A percentile compares a stretch with the other conserved stretches of the same genome.
Evolutionary conservation across 2,797 vertebrate genomes (phyloP).

Genomic region (Hephaestus fuliginosus): DNA sequence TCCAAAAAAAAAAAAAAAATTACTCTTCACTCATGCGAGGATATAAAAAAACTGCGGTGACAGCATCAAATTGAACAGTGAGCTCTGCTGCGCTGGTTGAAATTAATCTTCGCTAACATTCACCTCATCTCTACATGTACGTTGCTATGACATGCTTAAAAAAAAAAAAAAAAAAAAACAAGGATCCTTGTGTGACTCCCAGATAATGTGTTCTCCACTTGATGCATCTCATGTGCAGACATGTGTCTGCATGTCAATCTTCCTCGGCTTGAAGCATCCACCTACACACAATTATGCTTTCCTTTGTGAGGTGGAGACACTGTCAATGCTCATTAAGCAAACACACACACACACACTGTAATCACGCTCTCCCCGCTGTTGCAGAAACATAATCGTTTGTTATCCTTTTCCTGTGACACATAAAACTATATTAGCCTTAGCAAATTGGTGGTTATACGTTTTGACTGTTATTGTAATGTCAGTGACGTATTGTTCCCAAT

Average conservation of each 20-base stretch:
- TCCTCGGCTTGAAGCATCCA: not conserved
- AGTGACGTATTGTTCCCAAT: not conserved
- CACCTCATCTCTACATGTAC: not conserved
- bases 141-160: not conserved
- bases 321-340: slow-evolving; percentile 12
- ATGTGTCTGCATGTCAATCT: not conserved
- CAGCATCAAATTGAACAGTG: not conserved
- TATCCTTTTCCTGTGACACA: not conserved
- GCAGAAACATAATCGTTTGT: not conserved
- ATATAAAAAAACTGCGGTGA: slow-evolving; percentile 3
- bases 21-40: not conserved
- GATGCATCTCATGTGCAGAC: not conserved
- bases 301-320: not conserved
- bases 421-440: not conserved
- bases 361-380: not conserved
- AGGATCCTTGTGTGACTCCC: rapidly evolving
- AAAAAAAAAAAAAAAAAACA: not conserved
- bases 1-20: not conserved
- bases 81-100: not conserved
- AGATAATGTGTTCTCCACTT: not conserved
- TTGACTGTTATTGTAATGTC: not conserved
- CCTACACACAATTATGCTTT: slow-evolving; percentile 1
- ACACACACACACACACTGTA: not conserved
- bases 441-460: not conserved
- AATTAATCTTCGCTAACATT: slow-evolving; percentile 5